Conservation (phyloP, 1,140 invertebrate genomes). For the Drosophila arizonae region DNA sequence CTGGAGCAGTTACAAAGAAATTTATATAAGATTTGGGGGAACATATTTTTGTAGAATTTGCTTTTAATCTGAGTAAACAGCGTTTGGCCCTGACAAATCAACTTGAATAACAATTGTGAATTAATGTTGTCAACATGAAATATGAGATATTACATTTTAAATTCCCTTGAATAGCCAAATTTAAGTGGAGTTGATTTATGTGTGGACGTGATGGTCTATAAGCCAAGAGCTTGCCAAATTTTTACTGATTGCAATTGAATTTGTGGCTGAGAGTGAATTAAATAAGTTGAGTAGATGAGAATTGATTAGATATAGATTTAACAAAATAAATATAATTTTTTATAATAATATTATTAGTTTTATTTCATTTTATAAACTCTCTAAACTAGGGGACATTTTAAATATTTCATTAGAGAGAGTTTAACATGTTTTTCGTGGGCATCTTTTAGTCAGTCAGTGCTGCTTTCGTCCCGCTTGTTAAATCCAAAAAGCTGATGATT, state of each 20-base stretch:
- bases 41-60: conserved; percentile 3
- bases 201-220: no score
- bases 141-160: conserved; percentile 5
- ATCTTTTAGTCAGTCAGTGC: neutral
- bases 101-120: conserved; percentile 6
- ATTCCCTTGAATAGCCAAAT: neutral
- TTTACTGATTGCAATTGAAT: no score
- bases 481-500: neutral
- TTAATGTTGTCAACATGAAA: conserved; percentile 13
- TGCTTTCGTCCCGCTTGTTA: no score
- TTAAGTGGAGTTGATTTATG: no score
- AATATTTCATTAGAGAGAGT: no score
- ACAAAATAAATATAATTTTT: no score
- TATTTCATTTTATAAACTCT: no score
- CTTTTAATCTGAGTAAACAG: conserved; percentile 15
- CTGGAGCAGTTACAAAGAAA: conserved; percentile 2
- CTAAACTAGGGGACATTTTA: no score
- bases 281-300: no score
- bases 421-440: neutral
- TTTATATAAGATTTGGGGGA: conserved; percentile 13
- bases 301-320: no score
- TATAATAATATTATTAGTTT: no score
- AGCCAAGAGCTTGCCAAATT: neutral
- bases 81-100: neutral
- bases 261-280: no score